These are phyloP conservation scores for Schizopygopsis malacanthus DNA, from an alignment of 2,797 vertebrate species.

Conservation along the genomic window DNA sequence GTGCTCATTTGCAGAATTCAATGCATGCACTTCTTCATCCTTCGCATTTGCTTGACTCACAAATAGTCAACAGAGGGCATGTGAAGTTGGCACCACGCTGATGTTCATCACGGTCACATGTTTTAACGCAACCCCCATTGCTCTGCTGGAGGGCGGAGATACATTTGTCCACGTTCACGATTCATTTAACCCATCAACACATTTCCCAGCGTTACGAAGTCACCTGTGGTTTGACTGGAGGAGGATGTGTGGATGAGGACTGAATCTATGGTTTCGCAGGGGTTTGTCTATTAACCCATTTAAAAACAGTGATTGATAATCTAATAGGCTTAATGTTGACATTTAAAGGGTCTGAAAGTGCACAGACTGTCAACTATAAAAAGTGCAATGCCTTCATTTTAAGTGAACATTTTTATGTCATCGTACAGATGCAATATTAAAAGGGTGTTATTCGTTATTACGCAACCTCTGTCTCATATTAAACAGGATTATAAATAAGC, in stretches of 20 bases:
- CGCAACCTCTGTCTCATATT: neutral
- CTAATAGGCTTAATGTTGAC: neutral
- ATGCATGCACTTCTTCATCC: neutral
- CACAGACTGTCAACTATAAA: neutral
- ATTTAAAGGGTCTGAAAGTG: neutral
- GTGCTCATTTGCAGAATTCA: constrained; percentile 21
- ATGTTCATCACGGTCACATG: neutral
- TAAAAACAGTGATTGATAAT: neutral
- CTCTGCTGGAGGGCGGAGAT: constrained; percentile 8
- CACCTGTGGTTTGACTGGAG: constrained; percentile 26
- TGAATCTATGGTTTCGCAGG: neutral
- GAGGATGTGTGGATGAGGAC: neutral
- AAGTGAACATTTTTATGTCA: no score
- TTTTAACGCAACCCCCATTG: constrained; percentile 3
- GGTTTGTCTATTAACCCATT: neutral
- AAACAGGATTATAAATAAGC: neutral
- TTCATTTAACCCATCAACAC: constrained; percentile 43
- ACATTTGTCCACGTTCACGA: constrained; percentile 34
- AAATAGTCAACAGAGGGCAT: constrained; percentile 9
- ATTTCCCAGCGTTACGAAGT: neutral
- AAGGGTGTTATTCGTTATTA: neutral
- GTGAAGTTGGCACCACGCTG: constrained; percentile 13
- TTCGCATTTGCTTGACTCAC: neutral
- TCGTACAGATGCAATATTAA: neutral
- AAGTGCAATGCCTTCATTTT: neutral